Percentiles rank a stretch among this genome's conserved stretches.
Conservation (phyloP, 2,888 invertebrate species). For the Scaptomyza tumidula region DNA sequence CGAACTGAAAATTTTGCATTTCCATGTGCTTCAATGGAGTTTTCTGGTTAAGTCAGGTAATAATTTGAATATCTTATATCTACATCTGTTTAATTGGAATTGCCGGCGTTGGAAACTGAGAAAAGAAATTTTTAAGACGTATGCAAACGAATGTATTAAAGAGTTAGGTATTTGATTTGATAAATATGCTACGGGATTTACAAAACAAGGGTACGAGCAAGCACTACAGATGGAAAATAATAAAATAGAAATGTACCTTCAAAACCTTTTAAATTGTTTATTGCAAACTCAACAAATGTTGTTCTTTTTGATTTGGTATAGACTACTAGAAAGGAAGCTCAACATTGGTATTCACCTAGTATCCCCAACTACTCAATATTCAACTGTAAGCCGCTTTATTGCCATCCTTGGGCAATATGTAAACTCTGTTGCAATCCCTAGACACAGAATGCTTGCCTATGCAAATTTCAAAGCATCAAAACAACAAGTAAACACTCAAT, state of each 20-base stretch:
- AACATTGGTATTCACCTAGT: slow-evolving; percentile 15
- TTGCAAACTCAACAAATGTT: slow-evolving; percentile 10
- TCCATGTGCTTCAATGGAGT: slow-evolving; percentile 70
- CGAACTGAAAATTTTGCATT: slow-evolving; percentile 55
- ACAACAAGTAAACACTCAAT: slow-evolving; percentile 26
- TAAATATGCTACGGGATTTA: neutral
- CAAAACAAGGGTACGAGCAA: too few relatives aligned
- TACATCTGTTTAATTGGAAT: slow-evolving; percentile 11
- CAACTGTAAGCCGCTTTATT: slow-evolving; percentile 43
- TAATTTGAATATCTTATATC: slow-evolving; percentile 17
- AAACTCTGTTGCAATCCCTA: slow-evolving; percentile 53
- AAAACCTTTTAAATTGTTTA: slow-evolving; percentile 16
- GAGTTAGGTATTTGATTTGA: neutral
- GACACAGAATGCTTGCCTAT: slow-evolving; percentile 66
- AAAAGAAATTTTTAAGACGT: neutral
- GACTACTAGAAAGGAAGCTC: neutral
- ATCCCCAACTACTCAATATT: slow-evolving; percentile 19
- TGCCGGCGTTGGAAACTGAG: neutral
- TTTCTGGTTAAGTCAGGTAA: slow-evolving; percentile 56
- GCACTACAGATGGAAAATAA: neutral
- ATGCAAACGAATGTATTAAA: neutral
- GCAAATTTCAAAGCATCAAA: slow-evolving; percentile 54
- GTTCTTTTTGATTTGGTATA: slow-evolving; percentile 22
- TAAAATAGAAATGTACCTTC: neutral
- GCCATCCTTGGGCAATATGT: slow-evolving; percentile 54